Conservation (phyloP, 2,113 vertebrate genomes). For the Colinus virginianus region DNA sequence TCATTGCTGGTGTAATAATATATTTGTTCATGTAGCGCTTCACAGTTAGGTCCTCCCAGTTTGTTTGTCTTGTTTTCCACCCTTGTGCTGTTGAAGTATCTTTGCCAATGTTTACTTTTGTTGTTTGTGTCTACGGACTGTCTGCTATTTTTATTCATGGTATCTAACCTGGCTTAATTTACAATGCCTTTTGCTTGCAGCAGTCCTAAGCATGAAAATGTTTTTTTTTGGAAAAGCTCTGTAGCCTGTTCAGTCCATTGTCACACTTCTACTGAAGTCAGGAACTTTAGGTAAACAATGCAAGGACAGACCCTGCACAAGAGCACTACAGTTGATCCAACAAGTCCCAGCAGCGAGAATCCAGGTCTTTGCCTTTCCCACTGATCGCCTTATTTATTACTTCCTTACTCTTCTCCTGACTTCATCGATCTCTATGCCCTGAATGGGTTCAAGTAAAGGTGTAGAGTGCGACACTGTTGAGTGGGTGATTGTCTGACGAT, state of each 20-base stretch:
- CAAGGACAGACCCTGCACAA: neutral
- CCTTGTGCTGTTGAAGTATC: neutral
- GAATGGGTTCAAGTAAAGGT: neutral
- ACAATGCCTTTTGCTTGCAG: neutral
- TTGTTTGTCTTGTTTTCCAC: neutral
- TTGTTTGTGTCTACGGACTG: neutral
- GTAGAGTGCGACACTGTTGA: neutral
- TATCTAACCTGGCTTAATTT: neutral
- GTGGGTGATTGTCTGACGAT: neutral
- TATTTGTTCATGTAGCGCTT: neutral
- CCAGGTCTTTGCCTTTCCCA: neutral
- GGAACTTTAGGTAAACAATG: neutral
- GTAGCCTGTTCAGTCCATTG: neutral
- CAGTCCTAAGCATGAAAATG: neutral
- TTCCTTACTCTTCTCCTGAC: neutral
- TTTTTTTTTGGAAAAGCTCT: neutral
- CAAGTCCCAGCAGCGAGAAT: neutral
- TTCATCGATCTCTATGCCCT: neutral
- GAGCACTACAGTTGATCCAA: neutral
- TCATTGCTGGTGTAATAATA: neutral
- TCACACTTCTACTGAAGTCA: neutral
- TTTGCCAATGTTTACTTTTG: conserved; percentile 1
- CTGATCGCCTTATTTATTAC: neutral
- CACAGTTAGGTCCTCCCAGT: neutral
- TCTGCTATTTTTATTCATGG: neutral